Percentiles rank a stretch among this genome's conserved stretches.
Conservation (phyloP, 1,140 invertebrate species). For the Nasonia vitripennis region DNA sequence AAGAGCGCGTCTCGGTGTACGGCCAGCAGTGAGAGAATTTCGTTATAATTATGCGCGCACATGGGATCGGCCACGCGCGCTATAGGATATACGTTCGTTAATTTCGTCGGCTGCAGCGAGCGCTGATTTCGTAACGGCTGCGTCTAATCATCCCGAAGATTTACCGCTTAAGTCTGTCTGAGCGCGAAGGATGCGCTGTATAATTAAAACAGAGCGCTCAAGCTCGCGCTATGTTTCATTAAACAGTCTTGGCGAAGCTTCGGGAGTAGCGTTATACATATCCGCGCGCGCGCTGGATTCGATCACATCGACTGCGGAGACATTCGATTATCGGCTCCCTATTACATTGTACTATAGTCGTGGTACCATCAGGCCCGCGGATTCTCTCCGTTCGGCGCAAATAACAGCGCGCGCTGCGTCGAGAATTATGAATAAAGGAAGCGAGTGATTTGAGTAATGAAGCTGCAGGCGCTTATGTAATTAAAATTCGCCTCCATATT, state of each 20-base stretch:
- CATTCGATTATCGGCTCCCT: constrained; percentile 7
- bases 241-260: no score
- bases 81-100: constrained; percentile 27
- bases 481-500: constrained; percentile 9
- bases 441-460: not conserved
- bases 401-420: not conserved
- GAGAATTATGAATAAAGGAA: not conserved
- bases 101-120: constrained; percentile 23
- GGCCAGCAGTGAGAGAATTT: no score
- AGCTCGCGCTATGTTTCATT: no score
- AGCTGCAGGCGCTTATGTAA: not conserved
- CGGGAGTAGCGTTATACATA: no score
- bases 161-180: constrained; percentile 61
- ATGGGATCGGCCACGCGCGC: not conserved
- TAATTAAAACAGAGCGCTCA: constrained; percentile 68
- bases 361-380: no score
- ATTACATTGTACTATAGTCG: no score
- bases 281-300: constrained; percentile 30
- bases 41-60: not conserved
- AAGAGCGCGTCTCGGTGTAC: no score
- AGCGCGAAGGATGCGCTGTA: constrained; percentile 59
- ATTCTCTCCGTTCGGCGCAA: no score
- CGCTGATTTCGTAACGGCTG: constrained; percentile 70
- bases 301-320: not conserved
- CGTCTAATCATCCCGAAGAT: constrained; percentile 71